Evolutionary conservation across 2,888 invertebrate species (phyloP).

Genomic region (Meloe dianella): DNA sequence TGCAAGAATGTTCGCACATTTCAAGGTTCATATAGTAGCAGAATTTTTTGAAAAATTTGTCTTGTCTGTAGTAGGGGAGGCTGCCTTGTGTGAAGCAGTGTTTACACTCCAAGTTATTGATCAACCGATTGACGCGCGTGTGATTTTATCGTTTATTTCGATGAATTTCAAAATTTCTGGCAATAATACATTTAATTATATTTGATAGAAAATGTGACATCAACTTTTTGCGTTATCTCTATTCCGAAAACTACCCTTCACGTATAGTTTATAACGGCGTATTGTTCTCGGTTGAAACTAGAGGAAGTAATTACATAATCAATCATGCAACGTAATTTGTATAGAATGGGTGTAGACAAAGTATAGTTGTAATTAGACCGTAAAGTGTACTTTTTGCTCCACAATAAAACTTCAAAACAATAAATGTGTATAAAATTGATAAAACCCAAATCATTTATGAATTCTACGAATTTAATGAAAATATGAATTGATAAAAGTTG

Average conservation of each 20-base stretch:
- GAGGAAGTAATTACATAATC: not conserved
- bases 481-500: too few relatives aligned
- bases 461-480: too few relatives aligned
- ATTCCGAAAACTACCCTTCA: not conserved
- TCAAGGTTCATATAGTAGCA: too few relatives aligned
- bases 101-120: too few relatives aligned
- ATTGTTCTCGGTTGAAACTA: constrained; percentile 5
- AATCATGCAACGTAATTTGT: constrained; percentile 8
- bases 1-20: too few relatives aligned
- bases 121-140: too few relatives aligned
- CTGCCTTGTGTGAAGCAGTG: not conserved
- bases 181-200: too few relatives aligned
- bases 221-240: not conserved
- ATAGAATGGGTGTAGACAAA: not conserved
- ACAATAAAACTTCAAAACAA: not conserved
- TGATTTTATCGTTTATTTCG: too few relatives aligned
- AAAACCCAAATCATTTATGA: not conserved
- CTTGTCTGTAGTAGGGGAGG: too few relatives aligned
- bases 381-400: not conserved
- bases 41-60: too few relatives aligned
- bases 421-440: not conserved
- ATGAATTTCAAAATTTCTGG: too few relatives aligned
- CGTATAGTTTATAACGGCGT: not conserved
- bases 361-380: not conserved
- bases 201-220: too few relatives aligned